A percentile compares a stretch with the other conserved stretches of the same genome.
Conservation (phyloP, 2,797 vertebrate species). For the Sebastes alutus region DNA sequence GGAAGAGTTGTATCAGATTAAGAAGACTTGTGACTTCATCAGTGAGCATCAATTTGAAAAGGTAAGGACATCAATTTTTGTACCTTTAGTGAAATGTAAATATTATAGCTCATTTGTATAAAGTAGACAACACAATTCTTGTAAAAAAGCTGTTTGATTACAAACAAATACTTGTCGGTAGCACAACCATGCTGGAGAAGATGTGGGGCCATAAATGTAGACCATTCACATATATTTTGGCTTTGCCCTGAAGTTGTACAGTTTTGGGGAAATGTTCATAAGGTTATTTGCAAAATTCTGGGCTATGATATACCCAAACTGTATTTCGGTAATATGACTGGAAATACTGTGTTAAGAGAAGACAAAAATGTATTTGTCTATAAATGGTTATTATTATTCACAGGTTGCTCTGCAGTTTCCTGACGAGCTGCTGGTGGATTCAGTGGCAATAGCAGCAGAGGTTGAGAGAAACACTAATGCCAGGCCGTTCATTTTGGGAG, state of each 20-base stretch:
- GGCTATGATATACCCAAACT: no score
- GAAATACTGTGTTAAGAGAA: no score
- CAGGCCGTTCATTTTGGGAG: conserved; percentile 89
- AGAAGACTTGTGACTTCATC: conserved; percentile 83
- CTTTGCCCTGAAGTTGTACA: no score
- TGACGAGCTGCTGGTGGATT: conserved; percentile 89
- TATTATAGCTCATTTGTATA: not conserved
- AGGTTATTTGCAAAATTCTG: no score
- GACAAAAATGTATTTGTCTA: not conserved
- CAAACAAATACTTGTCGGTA: no score
- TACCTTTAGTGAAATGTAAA: not conserved
- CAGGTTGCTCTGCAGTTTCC: conserved; percentile 97
- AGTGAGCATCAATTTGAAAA: conserved; percentile 74
- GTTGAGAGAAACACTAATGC: conserved; percentile 83
- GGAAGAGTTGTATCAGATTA: conserved; percentile 84
- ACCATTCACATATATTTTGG: no score
- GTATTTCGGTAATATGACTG: no score
- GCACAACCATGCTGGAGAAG: no score
- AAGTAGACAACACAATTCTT: not conserved
- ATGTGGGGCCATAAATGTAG: no score
- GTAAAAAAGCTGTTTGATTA: no score
- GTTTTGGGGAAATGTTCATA: no score
- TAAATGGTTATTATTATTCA: not conserved
- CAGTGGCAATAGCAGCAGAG: conserved; percentile 79
- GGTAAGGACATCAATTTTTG: conserved; percentile 62